phyloP scores from a whole-genome alignment of 1,140 invertebrate genomes.

The Tetramorium simillimum region DNA sequence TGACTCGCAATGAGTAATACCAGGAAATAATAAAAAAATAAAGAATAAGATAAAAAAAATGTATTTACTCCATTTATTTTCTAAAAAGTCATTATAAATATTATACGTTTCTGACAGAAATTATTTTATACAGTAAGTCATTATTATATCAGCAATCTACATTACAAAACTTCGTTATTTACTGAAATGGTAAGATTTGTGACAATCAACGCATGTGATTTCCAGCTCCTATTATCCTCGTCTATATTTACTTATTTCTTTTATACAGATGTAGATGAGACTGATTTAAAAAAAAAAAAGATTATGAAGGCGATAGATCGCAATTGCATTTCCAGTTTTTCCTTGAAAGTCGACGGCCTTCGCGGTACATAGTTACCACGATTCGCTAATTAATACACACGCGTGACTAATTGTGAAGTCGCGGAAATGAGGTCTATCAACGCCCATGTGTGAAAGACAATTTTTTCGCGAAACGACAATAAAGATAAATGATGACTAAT shows the following conservation, averaged over 20 bases:
- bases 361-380: neutral
- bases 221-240: neutral
- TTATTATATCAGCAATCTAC: too few relatives aligned
- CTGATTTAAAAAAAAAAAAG: neutral
- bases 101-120: too few relatives aligned
- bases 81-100: too few relatives aligned
- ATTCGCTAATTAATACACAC: conserved; percentile 3
- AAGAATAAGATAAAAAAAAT: too few relatives aligned
- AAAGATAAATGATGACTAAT: neutral
- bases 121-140: too few relatives aligned
- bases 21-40: too few relatives aligned
- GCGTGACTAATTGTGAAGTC: conserved; percentile 28
- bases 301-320: neutral
- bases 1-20: too few relatives aligned
- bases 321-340: neutral
- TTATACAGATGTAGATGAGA: neutral
- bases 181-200: too few relatives aligned
- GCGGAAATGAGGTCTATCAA: neutral
- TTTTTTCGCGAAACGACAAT: neutral
- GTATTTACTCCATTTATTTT: too few relatives aligned
- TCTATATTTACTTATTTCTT: neutral
- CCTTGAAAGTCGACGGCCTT: conserved; percentile 34
- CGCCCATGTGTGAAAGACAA: neutral
- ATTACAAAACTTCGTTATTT: too few relatives aligned
- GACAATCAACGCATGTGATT: too few relatives aligned